Evolutionary conservation across 1,140 invertebrate genomes (phyloP).

Genomic region (Acromyrmex echinatior): DNA sequence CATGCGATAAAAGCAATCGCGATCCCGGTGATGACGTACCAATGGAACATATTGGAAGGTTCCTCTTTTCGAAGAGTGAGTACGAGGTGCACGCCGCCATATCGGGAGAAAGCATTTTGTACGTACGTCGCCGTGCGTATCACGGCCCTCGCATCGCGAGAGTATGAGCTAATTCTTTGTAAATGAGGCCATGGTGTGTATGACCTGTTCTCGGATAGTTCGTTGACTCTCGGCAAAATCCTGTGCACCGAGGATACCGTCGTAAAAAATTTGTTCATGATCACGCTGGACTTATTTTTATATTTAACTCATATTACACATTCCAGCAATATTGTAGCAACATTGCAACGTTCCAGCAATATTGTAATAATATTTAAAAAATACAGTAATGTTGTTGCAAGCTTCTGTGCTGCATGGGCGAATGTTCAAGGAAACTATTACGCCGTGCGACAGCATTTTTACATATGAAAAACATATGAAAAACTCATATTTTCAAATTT

Average conservation of each 20-base stretch:
- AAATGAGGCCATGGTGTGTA: conserved; percentile 56
- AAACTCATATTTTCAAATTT: too few species aligned
- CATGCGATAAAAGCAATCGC: neutral
- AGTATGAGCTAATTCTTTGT: conserved; percentile 63
- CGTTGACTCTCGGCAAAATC: conserved; percentile 28
- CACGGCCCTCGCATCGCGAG: conserved; percentile 50
- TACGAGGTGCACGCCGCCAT: conserved; percentile 27
- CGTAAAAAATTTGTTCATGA: neutral
- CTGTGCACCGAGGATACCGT: neutral
- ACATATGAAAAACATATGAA: too few species aligned
- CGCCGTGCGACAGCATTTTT: too few species aligned
- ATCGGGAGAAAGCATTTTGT: conserved; percentile 70
- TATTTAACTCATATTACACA: neutral
- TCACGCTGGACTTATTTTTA: neutral
- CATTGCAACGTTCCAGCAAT: too few species aligned
- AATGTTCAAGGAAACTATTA: too few species aligned
- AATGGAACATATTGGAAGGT: conserved; percentile 56
- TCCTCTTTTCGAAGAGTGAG: conserved; percentile 59
- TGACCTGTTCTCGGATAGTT: conserved; percentile 54
- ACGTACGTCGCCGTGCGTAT: conserved; percentile 32
- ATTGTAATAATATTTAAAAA: too few species aligned
- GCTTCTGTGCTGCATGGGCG: too few species aligned
- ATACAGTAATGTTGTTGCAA: too few species aligned
- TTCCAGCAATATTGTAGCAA: too few species aligned
- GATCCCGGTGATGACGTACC: conserved; percentile 16